A percentile compares a stretch with the other conserved stretches of the same genome.
phyloP scores from a whole-genome alignment of 2,797 vertebrate genomes.

The Anguilla obscura region DNA sequence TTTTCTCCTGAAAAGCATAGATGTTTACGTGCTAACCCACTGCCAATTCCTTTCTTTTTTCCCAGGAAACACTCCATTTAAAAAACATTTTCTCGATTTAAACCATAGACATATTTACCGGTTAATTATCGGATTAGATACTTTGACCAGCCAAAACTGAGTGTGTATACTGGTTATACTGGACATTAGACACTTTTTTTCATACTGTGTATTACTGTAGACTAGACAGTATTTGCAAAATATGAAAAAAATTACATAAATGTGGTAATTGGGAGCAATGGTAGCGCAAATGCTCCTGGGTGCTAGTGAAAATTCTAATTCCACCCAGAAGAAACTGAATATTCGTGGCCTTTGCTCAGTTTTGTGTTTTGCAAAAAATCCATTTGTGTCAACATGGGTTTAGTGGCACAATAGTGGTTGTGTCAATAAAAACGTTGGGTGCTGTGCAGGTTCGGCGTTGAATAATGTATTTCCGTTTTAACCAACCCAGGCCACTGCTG shows the following conservation, averaged over 20 bases:
- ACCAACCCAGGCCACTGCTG: not conserved
- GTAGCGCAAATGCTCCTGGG: not conserved
- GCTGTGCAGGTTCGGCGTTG: not conserved
- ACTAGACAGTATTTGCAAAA: not conserved
- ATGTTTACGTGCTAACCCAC: conserved; percentile 20
- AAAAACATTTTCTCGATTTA: not conserved
- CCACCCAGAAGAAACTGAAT: not conserved
- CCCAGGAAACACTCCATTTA: not conserved
- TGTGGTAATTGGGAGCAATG: not conserved
- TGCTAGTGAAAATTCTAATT: not conserved
- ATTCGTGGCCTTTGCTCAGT: not conserved
- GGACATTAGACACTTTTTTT: not conserved
- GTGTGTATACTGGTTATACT: not conserved
- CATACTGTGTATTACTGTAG: not conserved
- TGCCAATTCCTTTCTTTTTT: not conserved
- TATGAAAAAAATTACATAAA: not conserved
- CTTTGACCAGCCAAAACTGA: not conserved
- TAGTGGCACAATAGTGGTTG: not conserved
- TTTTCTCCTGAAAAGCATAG: conserved; percentile 48
- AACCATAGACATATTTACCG: not conserved
- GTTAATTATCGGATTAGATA: not conserved
- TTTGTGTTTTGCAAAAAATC: not conserved
- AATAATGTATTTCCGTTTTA: not conserved
- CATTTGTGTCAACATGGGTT: not conserved
- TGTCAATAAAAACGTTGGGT: not conserved